Evolutionary conservation across 1,140 invertebrate species (phyloP).

Genomic region (Drosophila persimilis): DNA sequence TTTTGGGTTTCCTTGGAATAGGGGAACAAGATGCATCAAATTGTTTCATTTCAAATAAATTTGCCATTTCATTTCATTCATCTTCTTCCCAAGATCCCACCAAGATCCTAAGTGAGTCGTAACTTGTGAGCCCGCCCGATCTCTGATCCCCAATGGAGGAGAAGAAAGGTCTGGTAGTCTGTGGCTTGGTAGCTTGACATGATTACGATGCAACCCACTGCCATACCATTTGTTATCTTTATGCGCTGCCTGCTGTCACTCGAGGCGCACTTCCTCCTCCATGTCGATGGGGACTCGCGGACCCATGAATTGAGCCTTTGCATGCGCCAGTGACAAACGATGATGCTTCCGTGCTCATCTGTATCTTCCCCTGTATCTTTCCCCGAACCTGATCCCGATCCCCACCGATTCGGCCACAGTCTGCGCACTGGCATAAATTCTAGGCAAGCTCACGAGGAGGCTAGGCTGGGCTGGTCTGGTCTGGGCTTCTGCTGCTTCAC

Average conservation of each 20-base stretch:
- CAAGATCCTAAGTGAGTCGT: slow-evolving; percentile 44
- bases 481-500: slow-evolving; percentile 2
- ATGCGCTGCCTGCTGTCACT: slow-evolving; percentile 50
- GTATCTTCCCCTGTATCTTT: slow-evolving; percentile 23
- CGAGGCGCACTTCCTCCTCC: slow-evolving; percentile 60
- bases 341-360: slow-evolving; percentile 63
- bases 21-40: too few relatives aligned
- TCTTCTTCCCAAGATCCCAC: not conserved
- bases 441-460: slow-evolving; percentile 13
- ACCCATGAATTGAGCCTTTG: slow-evolving; percentile 54
- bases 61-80: too few relatives aligned
- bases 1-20: too few relatives aligned
- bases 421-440: slow-evolving; percentile 65
- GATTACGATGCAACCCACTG: slow-evolving; percentile 58
- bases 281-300: slow-evolving; percentile 34
- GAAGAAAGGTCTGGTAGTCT: not conserved
- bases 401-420: slow-evolving; percentile 6
- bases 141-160: too few relatives aligned
- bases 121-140: slow-evolving; percentile 20
- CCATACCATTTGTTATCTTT: slow-evolving; percentile 60
- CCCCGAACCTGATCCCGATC: slow-evolving; percentile 11
- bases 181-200: slow-evolving; percentile 49
- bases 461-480: not conserved
- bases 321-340: slow-evolving; percentile 61
- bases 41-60: too few relatives aligned